Conservation (phyloP, 2,888 invertebrate species). For the Bellardia pandia region DNA sequence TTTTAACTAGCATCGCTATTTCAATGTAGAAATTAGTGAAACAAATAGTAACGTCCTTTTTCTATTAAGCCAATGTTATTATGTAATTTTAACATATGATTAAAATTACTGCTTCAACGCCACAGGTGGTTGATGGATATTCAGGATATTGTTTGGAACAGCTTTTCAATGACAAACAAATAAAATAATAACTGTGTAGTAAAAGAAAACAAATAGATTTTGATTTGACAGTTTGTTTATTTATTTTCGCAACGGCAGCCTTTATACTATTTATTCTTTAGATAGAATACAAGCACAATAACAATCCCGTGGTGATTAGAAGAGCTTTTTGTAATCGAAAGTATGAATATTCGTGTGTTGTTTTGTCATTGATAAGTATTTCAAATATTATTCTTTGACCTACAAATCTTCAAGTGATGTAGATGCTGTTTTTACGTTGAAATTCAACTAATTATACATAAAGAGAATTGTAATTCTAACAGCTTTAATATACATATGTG, state of each 20-base stretch:
- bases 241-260: conserved; percentile 31
- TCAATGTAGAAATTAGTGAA: too few species aligned
- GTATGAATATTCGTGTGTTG: neutral
- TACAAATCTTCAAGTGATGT: conserved; percentile 2
- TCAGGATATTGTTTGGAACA: conserved; percentile 71
- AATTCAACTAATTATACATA: neutral
- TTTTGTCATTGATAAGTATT: conserved; percentile 39
- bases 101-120: conserved; percentile 73
- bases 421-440: neutral
- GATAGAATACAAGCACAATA: neutral
- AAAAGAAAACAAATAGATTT: conserved; percentile 43
- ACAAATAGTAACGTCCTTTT: neutral
- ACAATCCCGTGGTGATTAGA: conserved; percentile 47
- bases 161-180: conserved; percentile 26
- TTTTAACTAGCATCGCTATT: too few species aligned
- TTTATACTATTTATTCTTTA: neutral
- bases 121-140: conserved; percentile 79
- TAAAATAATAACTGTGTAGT: conserved; percentile 2
- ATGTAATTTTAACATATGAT: conserved; percentile 54
- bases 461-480: too few species aligned
- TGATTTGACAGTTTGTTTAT: conserved; percentile 59
- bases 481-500: too few species aligned
- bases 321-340: conserved; percentile 33
- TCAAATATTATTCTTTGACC: conserved; percentile 6
- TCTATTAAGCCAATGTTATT: neutral